Evolutionary conservation across 2,797 vertebrate genomes (phyloP).

Genomic region (Anolis apletophallus): DNA sequence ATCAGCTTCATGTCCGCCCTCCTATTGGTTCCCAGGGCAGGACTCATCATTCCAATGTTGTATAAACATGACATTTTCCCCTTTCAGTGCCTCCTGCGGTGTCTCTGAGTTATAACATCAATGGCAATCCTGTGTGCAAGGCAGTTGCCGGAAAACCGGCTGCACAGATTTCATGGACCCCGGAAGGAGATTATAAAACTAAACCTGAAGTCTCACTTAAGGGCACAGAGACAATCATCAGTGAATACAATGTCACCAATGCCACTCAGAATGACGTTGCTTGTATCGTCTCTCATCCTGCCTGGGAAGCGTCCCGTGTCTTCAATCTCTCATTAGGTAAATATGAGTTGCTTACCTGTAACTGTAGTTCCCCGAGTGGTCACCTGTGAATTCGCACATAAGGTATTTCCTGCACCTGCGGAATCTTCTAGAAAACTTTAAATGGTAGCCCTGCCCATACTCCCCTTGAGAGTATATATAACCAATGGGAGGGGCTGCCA

Average conservation of each 20-base stretch:
- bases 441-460: no score
- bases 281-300: slow-evolving; percentile 68
- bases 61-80: slow-evolving; percentile 16
- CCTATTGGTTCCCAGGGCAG: neutral
- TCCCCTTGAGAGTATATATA: no score
- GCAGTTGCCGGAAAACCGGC: slow-evolving; percentile 62
- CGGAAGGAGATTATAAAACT: slow-evolving; percentile 3
- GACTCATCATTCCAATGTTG: neutral
- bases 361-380: no score
- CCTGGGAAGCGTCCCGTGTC: slow-evolving; percentile 36
- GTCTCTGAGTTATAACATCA: slow-evolving; percentile 1
- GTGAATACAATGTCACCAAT: neutral
- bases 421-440: no score
- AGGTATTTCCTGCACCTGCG: no score
- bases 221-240: slow-evolving; percentile 65
- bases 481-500: no score
- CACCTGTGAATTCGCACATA: no score
- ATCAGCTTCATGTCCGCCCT: neutral
- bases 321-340: slow-evolving; percentile 22
- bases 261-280: neutral
- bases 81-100: slow-evolving; percentile 57
- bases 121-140: slow-evolving; percentile 46
- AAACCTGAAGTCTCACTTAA: neutral
- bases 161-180: slow-evolving; percentile 65
- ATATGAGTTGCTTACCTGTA: no score